Evolutionary conservation across 2,797 vertebrate genomes (phyloP), one percentile per base, ranked within the genome.

Genomic region (Hippocampus kuda): DNA sequence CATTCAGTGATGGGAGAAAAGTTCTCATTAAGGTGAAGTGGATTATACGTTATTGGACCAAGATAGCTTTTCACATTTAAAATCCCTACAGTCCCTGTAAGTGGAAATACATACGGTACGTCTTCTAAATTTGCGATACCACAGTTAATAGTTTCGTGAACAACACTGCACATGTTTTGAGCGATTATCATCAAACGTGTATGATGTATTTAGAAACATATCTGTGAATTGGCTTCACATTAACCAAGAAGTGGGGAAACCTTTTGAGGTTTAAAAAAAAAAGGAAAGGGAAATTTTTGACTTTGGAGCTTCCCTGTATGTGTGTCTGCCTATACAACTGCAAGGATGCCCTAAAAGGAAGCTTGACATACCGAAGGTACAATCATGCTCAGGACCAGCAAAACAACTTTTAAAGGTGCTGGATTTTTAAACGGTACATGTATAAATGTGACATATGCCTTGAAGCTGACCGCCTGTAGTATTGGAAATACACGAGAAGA

Each of bases 391-490:
- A 65, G 44, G 44, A 65, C 44, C 24, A 65, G 42, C 24, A 65
- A 48, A 65, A 20, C 20, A 42, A 46, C 41, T 64, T 42, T 46
- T 46, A 48, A 16, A 27, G 24, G 5, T 65, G n/a, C 24, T 16
- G 41, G 62, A 46, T 65, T 48, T 48, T 1, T 26, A 65, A 48
- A 12, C 2, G n/a, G n/a, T 44, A 44, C 12, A 24, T 24, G 11
- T 16, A 12, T 24, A 49, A 65, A 49, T 20, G 42, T 24, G 13
- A 44, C 20, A 13, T 68, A 68, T 74, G 34, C 68, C 76, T 83
- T 72, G 24, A 76, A 76, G 49, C 46, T 44, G 26, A 63, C 68
- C 74, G 54, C 75, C 61, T 69, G 66, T 61, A 61, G n/a, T 30
- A 26, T 72, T 65, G 20, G 34, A 71, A 27, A 60, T 68, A 53